Conservation (phyloP, 2,888 invertebrate genomes). For the Netelia inedita region DNA sequence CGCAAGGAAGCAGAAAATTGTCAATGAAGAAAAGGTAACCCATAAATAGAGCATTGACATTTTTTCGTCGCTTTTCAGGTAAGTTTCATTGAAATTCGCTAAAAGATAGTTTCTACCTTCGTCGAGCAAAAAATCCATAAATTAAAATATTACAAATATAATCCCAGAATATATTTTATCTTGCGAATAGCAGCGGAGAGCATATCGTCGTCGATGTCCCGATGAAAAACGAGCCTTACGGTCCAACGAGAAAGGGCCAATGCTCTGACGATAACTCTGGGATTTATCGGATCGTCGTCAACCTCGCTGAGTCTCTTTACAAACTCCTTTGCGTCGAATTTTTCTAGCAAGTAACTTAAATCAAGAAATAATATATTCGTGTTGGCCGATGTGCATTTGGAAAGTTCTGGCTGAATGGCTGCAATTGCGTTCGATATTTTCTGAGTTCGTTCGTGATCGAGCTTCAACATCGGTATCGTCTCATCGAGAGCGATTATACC, state of each 20-base stretch:
- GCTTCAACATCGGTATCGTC: slow-evolving; percentile 89
- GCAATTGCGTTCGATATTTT: slow-evolving; percentile 87
- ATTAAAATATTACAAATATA: no score
- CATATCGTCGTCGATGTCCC: slow-evolving; percentile 90
- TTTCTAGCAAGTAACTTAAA: no score
- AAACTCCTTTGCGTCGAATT: slow-evolving; percentile 86
- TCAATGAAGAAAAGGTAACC: slow-evolving; percentile 6
- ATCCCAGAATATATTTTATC: slow-evolving; percentile 88
- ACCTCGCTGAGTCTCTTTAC: slow-evolving; percentile 86
- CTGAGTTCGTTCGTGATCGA: slow-evolving; percentile 91
- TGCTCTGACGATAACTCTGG: slow-evolving; percentile 87
- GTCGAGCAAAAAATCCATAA: no score
- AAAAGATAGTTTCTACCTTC: no score
- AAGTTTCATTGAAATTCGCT: no score
- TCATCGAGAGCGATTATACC: slow-evolving; percentile 94
- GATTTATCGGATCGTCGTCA: slow-evolving; percentile 85
- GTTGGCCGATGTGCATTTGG: slow-evolving; percentile 84
- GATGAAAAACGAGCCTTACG: slow-evolving; percentile 90
- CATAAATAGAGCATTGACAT: background rate
- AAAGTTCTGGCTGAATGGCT: slow-evolving; percentile 83
- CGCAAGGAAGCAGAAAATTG: no score
- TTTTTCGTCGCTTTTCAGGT: no score
- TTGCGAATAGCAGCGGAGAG: slow-evolving; percentile 90
- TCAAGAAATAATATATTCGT: slow-evolving; percentile 92
- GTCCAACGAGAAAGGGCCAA: slow-evolving; percentile 87